Base-by-base conservation (phyloP, 2,888 invertebrate species). In the Hydroisotoma schaefferi region DNA sequence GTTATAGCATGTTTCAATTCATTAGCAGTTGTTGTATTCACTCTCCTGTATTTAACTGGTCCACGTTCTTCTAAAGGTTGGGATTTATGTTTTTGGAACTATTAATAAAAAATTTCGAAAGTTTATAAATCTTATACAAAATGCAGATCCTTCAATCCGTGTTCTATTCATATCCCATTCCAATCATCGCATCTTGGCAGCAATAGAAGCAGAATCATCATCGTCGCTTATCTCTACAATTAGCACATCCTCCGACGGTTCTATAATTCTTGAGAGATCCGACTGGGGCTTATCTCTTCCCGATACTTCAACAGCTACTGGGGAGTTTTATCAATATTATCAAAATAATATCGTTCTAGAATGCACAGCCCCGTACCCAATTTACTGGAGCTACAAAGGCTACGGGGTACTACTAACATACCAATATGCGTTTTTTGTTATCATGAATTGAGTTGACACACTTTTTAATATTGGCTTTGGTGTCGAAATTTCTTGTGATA, bases 271-370 rank as follows among this genome's bases (percentile, higher is more conserved):
- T 33, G 52, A 59, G n/a, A 48, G 38, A 18, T 56, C 58, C 1
- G 63, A 59, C 15, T 29, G 63, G 23, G 37, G 27, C 25, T 46
- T 46, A 1, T 18, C 49, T 2, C 8, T n/a, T n/a, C n/a, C n/a
- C n/a, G n/a, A n/a, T n/a, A n/a, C n/a, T n/a, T n/a, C n/a, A n/a
- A n/a, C n/a, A n/a, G n/a, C n/a, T n/a, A 15, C 20, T 5, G 15
- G 4, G 1, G 54, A 63, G 15, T 5, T 8, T 20, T 40, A 55
- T 29, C 26, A 28, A 23, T 57, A 54, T 47, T 61, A 57, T 25
- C 38, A 54, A 12, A 59, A 59, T 15, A 67, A 63, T 20, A 52
- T 67, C 15, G 29, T 63, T 22, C 28, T 67, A 26, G 67, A 67
- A 38, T 67, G 67, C 25, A 55, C 59, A 5, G 33, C 63, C 4